phyloP scores from a whole-genome alignment of 1,140 invertebrate species.

The Vollenhovia emeryi region DNA sequence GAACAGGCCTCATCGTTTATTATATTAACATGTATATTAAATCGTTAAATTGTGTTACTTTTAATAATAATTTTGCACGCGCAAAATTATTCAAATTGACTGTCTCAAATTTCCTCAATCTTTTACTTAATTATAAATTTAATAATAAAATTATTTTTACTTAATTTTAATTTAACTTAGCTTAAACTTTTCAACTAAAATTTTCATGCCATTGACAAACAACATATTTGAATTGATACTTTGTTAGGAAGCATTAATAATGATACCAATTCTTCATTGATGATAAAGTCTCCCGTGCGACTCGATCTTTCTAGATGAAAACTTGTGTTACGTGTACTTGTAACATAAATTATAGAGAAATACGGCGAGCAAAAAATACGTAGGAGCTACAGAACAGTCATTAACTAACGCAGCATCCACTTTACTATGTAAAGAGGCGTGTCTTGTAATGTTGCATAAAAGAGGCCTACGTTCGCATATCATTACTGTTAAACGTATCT shows the following conservation, averaged over 20 bases:
- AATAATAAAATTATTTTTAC: not conserved
- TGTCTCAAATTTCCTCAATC: not conserved
- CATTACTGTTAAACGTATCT: constrained; percentile 33
- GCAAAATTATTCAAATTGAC: not conserved
- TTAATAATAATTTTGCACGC: not conserved
- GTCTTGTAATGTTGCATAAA: not conserved
- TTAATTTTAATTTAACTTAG: not conserved
- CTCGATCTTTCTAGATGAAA: not conserved
- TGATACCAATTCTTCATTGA: not conserved
- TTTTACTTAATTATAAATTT: too few relatives aligned
- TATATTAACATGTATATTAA: not conserved
- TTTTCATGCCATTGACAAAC: not conserved
- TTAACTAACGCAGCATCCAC: constrained; percentile 9
- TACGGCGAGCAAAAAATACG: not conserved
- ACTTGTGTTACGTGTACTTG: not conserved
- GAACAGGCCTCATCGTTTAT: too few relatives aligned
- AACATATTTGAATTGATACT: not conserved
- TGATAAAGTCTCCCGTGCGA: not conserved
- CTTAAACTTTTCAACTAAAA: not conserved
- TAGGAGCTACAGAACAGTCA: not conserved
- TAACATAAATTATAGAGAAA: not conserved
- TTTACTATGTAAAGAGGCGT: not conserved
- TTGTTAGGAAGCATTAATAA: not conserved
- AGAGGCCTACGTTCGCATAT: not conserved
- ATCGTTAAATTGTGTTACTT: not conserved